Evolutionary conservation across 2,888 invertebrate species (phyloP).

Genomic region (Metellina segmentata): DNA sequence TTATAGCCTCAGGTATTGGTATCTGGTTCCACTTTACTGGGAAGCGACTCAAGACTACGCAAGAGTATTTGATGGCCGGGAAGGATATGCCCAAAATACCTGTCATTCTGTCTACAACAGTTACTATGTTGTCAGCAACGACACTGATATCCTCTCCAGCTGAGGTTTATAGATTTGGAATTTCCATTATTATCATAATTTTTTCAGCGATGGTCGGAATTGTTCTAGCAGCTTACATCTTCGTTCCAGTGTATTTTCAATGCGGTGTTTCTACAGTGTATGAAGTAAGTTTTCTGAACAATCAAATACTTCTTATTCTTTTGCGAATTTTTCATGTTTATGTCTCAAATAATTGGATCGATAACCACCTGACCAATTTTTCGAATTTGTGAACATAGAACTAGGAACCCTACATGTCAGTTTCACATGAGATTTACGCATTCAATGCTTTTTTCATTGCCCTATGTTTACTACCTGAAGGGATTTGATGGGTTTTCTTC

Average conservation of each 20-base stretch:
- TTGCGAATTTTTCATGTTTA: too few relatives aligned
- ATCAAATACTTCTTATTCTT: too few relatives aligned
- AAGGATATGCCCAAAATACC: slow-evolving; percentile 27
- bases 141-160: slow-evolving; percentile 9
- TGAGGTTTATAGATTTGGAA: slow-evolving; percentile 34
- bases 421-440: too few relatives aligned
- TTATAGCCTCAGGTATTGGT: slow-evolving; percentile 1
- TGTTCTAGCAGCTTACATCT: not conserved
- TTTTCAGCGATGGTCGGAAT: slow-evolving; percentile 3
- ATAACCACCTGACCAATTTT: too few relatives aligned
- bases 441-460: too few relatives aligned
- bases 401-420: too few relatives aligned
- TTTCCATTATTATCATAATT: not conserved
- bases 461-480: too few relatives aligned
- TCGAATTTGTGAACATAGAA: too few relatives aligned
- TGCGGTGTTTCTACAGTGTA: not conserved
- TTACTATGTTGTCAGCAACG: not conserved
- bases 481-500: too few relatives aligned
- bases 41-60: not conserved
- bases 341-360: too few relatives aligned
- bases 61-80: slow-evolving; percentile 14
- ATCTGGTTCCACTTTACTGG: not conserved
- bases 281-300: slow-evolving; percentile 27
- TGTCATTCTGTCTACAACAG: slow-evolving; percentile 8
- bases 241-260: slow-evolving; percentile 37